Evolutionary conservation across 2,888 invertebrate genomes (phyloP).

Genomic region (Xestobium rufovillosum): DNA sequence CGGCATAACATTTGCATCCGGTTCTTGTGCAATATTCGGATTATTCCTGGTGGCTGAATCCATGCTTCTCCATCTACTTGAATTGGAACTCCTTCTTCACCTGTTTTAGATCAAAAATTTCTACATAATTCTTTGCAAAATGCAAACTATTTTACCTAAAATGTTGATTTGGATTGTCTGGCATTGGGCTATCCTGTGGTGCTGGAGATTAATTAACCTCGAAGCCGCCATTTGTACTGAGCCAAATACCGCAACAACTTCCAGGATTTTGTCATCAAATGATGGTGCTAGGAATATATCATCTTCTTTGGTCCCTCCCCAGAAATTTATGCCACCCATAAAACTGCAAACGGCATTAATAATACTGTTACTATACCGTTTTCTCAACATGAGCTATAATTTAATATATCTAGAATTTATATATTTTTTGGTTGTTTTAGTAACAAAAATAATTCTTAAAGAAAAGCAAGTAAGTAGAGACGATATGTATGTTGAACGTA

Average conservation of each 20-base stretch:
- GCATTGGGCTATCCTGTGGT: conserved; percentile 95
- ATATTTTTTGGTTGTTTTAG: too few relatives aligned
- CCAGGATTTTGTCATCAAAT: conserved; percentile 92
- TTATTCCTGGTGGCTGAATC: conserved; percentile 95
- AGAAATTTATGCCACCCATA: conserved; percentile 98
- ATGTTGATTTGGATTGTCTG: conserved; percentile 94
- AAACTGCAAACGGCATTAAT: too few relatives aligned
- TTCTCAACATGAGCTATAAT: too few relatives aligned
- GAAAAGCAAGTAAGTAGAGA: too few relatives aligned
- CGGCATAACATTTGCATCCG: conserved; percentile 93
- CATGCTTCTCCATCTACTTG: conserved; percentile 98
- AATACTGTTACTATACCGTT: conserved; percentile 1
- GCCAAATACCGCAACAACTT: conserved; percentile 96
- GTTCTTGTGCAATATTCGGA: conserved; percentile 93
- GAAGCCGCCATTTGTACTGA: conserved; percentile 98
- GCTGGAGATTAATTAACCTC: conserved; percentile 87
- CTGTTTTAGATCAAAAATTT: conserved; percentile 34
- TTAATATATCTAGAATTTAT: too few relatives aligned
- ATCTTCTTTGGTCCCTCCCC: conserved; percentile 90
- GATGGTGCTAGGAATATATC: conserved; percentile 88
- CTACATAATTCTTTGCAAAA: too few relatives aligned
- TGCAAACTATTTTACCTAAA: conserved; percentile 59
- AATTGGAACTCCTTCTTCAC: conserved; percentile 87
- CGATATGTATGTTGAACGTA: too few relatives aligned
- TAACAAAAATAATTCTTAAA: too few relatives aligned